phyloP scores from a whole-genome alignment of 2,888 invertebrate species.

The Drosophila niveifrons region DNA sequence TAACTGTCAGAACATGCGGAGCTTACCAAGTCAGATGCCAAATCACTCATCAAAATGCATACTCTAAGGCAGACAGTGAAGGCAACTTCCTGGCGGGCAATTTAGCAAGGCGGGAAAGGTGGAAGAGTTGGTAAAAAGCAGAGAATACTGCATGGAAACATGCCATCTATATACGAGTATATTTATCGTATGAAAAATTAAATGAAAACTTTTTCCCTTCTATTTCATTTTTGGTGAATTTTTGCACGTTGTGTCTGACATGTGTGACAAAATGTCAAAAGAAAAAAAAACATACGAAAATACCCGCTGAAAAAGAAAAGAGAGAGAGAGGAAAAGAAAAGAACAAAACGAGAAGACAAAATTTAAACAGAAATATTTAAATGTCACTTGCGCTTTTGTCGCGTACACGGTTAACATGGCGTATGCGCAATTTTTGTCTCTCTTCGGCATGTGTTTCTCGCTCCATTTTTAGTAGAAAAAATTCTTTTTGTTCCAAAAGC shows the following conservation, averaged over 20 bases:
- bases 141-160: slow-evolving; percentile 10
- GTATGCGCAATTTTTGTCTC: slow-evolving; percentile 53
- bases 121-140: slow-evolving; percentile 13
- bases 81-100: slow-evolving; percentile 28
- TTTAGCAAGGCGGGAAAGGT: not conserved
- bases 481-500: slow-evolving; percentile 21
- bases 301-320: slow-evolving; percentile 1
- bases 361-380: slow-evolving; percentile 63
- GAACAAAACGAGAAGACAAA: slow-evolving; percentile 7
- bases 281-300: slow-evolving; percentile 27
- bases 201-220: slow-evolving; percentile 41
- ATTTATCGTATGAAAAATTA: slow-evolving; percentile 55
- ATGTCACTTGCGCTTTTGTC: slow-evolving; percentile 42
- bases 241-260: slow-evolving; percentile 45
- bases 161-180: slow-evolving; percentile 3
- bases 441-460: slow-evolving; percentile 21
- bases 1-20: slow-evolving; percentile 45
- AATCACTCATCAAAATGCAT: slow-evolving; percentile 46
- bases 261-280: slow-evolving; percentile 65
- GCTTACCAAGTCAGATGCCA: slow-evolving; percentile 38
- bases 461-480: slow-evolving; percentile 36
- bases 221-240: slow-evolving; percentile 23
- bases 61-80: slow-evolving; percentile 17
- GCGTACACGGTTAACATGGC: slow-evolving; percentile 35
- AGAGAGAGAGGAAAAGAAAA: slow-evolving; percentile 3